phyloP scores from a whole-genome alignment of 2,797 vertebrate genomes.

The Crenichthys baileyi region DNA sequence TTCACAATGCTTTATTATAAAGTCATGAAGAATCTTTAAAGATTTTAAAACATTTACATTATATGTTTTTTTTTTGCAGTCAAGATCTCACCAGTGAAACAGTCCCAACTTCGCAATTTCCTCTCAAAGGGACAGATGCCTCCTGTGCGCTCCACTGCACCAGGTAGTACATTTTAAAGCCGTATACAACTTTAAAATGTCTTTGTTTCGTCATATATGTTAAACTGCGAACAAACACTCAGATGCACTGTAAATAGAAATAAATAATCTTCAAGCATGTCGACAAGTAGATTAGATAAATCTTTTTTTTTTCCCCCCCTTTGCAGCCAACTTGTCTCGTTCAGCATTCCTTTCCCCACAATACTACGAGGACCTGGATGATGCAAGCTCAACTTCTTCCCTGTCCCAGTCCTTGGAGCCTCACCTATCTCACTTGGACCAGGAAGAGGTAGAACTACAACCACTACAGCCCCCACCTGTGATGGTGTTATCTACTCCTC shows the following conservation, averaged over 20 bases:
- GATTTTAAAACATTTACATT: neutral
- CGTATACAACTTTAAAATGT: neutral
- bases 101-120: slow-evolving; percentile 92
- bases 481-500: slow-evolving; percentile 58
- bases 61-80: slow-evolving; percentile 59
- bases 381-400: slow-evolving; percentile 90
- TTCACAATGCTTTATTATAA: neutral
- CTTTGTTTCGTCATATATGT: neutral
- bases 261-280: neutral
- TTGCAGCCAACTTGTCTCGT: slow-evolving; percentile 88
- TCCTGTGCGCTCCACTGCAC: slow-evolving; percentile 92
- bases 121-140: slow-evolving; percentile 94
- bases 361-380: slow-evolving; percentile 93
- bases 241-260: neutral
- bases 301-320: neutral
- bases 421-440: slow-evolving; percentile 77
- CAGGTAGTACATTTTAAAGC: slow-evolving; percentile 82
- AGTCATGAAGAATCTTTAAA: neutral
- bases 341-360: slow-evolving; percentile 94
- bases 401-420: slow-evolving; percentile 86
- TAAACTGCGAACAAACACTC: neutral
- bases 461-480: slow-evolving; percentile 49
- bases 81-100: slow-evolving; percentile 90
- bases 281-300: too few relatives aligned
- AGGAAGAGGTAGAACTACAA: slow-evolving; percentile 75